Evolutionary conservation across 2,797 vertebrate genomes (phyloP), one percentile per base, ranked within the genome.

Genomic region (Botia almorhae): DNA sequence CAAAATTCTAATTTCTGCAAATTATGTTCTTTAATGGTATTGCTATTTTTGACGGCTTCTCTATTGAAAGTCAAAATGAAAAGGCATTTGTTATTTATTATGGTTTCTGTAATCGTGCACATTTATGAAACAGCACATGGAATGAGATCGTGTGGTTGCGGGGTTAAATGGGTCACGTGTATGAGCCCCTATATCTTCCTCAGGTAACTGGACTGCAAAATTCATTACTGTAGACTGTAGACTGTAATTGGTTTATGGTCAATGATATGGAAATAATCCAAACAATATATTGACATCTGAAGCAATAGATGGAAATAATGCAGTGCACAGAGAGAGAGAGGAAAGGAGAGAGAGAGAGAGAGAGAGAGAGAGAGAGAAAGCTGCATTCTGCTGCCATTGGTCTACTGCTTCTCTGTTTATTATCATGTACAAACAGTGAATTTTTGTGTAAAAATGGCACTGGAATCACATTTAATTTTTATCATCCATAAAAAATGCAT

Each of bases 401-500:
- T 70, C 56, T 7, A 17, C 3, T 50, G 29, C 48, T 50, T 26
- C 29, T 65, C 10, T 53, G 58, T 79, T 72, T 65, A 56, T 80
- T 29, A 56, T 33, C 53, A 48, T 46, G 16, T 43, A n/a, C 58
- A 80, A 64, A 46, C 48, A 26, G 48, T 55, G 58, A 7, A 63
- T 80, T 26, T 64, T 19, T 73, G 58, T 60, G 61, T 73, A 80
- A 80, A 80, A 80, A 46, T 58, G 36, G 12, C 60, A 65, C 16
- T 73, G 60, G 51, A 67, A 67, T 65, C 61, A 17, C 78, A 80
- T 80, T 80, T 80, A 74, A 80, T 55, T 80, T 73, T 74, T 13
- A 73, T 73, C 50, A 74, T 56, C 23, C 50, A 80, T 80, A 48
- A 74, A 80, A 58, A 73, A 58, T 73, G 12, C 0, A 80, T 80